Percentiles rank a stretch among this genome's conserved stretches.
Conservation (phyloP, 2,888 invertebrate species). For the Calameuta filiformis region DNA sequence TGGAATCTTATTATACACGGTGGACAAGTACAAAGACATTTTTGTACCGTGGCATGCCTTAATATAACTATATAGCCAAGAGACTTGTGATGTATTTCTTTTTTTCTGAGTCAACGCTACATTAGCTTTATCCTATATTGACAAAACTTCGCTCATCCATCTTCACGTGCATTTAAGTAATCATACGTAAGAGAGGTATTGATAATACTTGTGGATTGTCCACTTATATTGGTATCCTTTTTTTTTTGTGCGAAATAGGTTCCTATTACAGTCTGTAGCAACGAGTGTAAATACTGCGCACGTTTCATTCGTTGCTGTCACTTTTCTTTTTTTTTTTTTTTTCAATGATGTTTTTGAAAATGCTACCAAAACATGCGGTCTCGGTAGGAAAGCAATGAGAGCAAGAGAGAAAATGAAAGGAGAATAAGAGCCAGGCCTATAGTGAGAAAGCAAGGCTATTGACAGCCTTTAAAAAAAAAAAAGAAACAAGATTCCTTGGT, state of each 20-base stretch:
- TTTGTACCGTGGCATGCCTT: slow-evolving; percentile 44
- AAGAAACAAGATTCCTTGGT: neutral
- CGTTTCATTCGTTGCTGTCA: slow-evolving; percentile 16
- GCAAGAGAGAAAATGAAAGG: neutral
- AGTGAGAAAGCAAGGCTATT: slow-evolving; percentile 20
- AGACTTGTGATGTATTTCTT: neutral
- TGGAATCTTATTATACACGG: neutral
- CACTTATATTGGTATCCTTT: slow-evolving; percentile 19
- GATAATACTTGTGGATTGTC: slow-evolving; percentile 21
- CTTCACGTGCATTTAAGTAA: slow-evolving; percentile 51
- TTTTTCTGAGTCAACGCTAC: neutral
- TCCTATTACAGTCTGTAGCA: slow-evolving; percentile 45
- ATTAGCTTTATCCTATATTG: neutral
- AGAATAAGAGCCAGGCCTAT: slow-evolving; percentile 49
- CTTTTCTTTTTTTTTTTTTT: slow-evolving; percentile 14
- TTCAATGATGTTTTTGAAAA: neutral
- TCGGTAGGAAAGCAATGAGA: neutral
- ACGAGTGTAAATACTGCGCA: slow-evolving; percentile 18
- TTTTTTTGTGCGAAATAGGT: slow-evolving; percentile 45
- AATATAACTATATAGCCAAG: slow-evolving; percentile 24
- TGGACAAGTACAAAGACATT: slow-evolving; percentile 40
- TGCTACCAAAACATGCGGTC: neutral
- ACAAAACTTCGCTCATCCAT: neutral
- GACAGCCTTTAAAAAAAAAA: neutral
- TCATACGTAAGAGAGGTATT: slow-evolving; percentile 43